Conservation (phyloP, 2,888 invertebrate species). For the Eledone cirrhosa region DNA sequence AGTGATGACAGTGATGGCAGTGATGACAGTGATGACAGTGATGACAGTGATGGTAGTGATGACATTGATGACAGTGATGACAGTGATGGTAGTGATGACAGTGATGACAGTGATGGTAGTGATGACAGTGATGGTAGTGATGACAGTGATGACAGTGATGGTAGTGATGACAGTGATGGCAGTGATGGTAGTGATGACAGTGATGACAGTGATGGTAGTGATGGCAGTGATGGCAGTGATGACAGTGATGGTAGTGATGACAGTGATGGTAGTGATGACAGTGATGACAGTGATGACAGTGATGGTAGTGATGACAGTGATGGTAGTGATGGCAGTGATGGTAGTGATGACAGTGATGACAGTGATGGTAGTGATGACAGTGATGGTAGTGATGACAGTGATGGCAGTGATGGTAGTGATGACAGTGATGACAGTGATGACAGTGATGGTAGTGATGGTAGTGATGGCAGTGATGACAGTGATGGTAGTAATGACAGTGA, state of each 20-base stretch:
- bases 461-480: background rate
- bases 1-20: slow-evolving; percentile 21
- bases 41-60: no score
- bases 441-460: background rate
- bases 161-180: slow-evolving; percentile 9
- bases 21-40: slow-evolving; percentile 7
- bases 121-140: background rate
- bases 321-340: background rate
- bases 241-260: background rate
- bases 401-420: background rate
- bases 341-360: background rate
- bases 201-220: slow-evolving; percentile 18
- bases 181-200: slow-evolving; percentile 13
- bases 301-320: background rate
- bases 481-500: slow-evolving; percentile 13
- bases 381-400: slow-evolving; percentile 5
- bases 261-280: background rate
- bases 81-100: no score
- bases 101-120: background rate
- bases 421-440: background rate
- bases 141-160: background rate
- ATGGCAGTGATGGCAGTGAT: slow-evolving; percentile 11
- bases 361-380: background rate
- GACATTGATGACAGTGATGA: no score
- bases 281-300: background rate